Base-by-base conservation (phyloP, 2,113 vertebrate species). In the Gobio gobio region DNA sequence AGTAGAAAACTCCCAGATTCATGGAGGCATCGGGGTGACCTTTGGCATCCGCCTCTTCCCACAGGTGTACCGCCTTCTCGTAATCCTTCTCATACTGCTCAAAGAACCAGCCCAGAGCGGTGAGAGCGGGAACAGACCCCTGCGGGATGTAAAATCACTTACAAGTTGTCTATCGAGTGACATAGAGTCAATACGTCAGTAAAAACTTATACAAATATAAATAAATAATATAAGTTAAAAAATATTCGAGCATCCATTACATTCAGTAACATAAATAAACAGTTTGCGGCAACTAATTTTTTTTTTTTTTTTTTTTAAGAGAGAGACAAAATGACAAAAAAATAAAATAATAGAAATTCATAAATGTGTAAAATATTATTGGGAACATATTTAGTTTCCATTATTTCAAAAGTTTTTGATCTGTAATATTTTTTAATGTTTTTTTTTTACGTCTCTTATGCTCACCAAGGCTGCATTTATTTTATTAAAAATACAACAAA, bases 31-130 rank as follows among this genome's bases (percentile, higher is more conserved):
- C 95, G 1, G 94, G 82, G 80, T 90, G 90, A 10, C 85, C 88
- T 16, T 93, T 91, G 24, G 73, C 77, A 82, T 96, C 93, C 0
- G 95, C 95, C 72, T 87, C 83, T 73, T 96, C 94, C 95, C 95
- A 96, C 82, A 94, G 91, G 88, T 92, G 82, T 75, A 91, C 93
- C 0, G 95, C 95, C 73, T 85, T 88, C 66, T 76, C 5, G 10
- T 95, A 95, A 88, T 96, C 91, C 5, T 82, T 66, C 82, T 95
- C 91, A 75, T 85, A 92, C 70, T 91, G 88, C 88, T 96, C 94
- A 16, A 95, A 94, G 87, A 95, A 96, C 95, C 95, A 96, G 81
- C 91, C 95, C 74, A 96, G 88, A 54, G 95, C 95, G 1, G 91
- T 96, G 49, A 95, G 90, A 1, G 95, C 95, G 10, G 95, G 94